Percentiles rank a stretch among this genome's conserved stretches.
These are phyloP conservation scores for Sminthurinus aureus DNA, from an alignment of 2,888 invertebrate genomes.

Conservation along the genomic window DNA sequence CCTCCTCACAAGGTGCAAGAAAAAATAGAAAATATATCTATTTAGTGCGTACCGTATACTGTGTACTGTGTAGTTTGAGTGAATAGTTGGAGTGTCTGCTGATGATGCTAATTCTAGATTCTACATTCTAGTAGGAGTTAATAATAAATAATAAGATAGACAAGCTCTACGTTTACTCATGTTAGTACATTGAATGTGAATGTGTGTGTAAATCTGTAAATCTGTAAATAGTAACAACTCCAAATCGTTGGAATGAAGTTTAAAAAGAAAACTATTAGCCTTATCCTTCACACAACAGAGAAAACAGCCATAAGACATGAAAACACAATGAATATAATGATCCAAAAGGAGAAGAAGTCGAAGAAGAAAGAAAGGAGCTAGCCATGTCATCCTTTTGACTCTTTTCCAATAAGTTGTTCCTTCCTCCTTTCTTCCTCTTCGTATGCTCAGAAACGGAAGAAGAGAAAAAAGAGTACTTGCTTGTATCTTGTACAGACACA, in stretches of 20 bases:
- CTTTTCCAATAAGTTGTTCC: slow-evolving; percentile 24
- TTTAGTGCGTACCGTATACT: too few species aligned
- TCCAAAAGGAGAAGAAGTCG: not conserved
- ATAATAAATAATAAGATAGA: not conserved
- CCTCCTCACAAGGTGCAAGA: not conserved
- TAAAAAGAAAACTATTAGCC: too few species aligned
- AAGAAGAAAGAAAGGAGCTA: not conserved
- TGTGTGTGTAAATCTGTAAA: too few species aligned
- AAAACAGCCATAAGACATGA: not conserved
- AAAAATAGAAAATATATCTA: not conserved
- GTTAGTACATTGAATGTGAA: not conserved
- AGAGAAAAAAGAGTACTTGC: not conserved
- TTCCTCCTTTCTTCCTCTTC: not conserved
- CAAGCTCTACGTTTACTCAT: too few species aligned
- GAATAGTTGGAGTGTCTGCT: not conserved
- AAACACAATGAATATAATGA: slow-evolving; percentile 34
- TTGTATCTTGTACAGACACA: not conserved
- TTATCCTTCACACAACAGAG: too few species aligned
- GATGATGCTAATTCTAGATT: too few species aligned
- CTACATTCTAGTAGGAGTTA: not conserved
- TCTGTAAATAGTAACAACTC: not conserved
- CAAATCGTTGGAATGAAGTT: not conserved
- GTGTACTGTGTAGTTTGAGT: not conserved
- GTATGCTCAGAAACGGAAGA: not conserved
- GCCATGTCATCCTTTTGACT: slow-evolving; percentile 15